phyloP scores from a whole-genome alignment of 2,113 vertebrate species.

The Rana temporaria region DNA sequence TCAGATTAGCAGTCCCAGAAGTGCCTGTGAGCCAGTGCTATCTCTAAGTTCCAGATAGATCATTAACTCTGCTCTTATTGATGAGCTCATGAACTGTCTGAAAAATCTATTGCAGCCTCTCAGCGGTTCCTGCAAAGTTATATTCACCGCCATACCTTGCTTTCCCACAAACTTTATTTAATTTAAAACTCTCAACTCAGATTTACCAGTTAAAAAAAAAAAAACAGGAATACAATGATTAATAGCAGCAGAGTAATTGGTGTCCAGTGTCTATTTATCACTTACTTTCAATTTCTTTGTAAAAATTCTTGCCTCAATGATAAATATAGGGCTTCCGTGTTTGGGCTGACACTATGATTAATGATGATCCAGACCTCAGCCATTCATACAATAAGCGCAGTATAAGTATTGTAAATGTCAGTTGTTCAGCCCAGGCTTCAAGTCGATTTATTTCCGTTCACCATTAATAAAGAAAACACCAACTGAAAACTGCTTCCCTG shows the following conservation, averaged over 20 bases:
- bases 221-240: conserved; percentile 70
- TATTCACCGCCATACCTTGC: not conserved
- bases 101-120: conserved; percentile 40
- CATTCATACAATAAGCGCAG: conserved; percentile 76
- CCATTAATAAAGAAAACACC: conserved; percentile 59
- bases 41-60: conserved; percentile 31
- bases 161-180: conserved; percentile 44
- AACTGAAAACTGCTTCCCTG: not conserved
- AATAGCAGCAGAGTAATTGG: conserved; percentile 70
- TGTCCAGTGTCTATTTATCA: conserved; percentile 74
- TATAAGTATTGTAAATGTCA: conserved; percentile 74
- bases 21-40: conserved; percentile 31
- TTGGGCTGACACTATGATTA: conserved; percentile 77
- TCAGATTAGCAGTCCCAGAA: conserved; percentile 23
- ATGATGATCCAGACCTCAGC: conserved; percentile 72
- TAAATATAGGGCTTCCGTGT: conserved; percentile 69
- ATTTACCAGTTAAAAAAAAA: conserved; percentile 51
- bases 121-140: not conserved
- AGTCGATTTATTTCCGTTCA: conserved; percentile 63
- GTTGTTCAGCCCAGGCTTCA: conserved; percentile 65
- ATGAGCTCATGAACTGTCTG: conserved; percentile 26
- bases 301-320: conserved; percentile 71
- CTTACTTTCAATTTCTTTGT: conserved; percentile 66
- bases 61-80: conserved; percentile 57
- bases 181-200: conserved; percentile 7